Evolutionary conservation across 2,888 invertebrate genomes (phyloP).

Genomic region (Heliconius ethilla): DNA sequence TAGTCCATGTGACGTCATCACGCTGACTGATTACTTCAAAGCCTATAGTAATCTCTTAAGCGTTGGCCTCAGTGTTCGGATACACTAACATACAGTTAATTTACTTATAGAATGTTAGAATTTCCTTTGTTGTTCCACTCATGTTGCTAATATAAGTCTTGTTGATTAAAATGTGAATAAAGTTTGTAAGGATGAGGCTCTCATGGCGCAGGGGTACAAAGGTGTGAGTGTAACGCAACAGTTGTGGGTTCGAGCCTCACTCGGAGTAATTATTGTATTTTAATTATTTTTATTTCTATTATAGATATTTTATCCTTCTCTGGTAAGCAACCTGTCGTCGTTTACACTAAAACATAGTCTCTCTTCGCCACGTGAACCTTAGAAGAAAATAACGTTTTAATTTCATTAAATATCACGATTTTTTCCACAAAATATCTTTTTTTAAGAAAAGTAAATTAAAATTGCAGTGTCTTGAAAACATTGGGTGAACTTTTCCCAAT

Average conservation of each 20-base stretch:
- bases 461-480: constrained; percentile 29
- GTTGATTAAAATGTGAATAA: neutral
- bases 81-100: neutral
- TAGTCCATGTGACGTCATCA: constrained; percentile 41
- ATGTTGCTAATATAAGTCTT: too few species aligned
- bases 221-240: too few species aligned
- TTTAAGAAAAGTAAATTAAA: constrained; percentile 21
- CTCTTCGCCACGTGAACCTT: neutral
- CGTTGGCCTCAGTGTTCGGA: constrained; percentile 38
- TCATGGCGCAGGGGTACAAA: too few species aligned
- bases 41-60: constrained; percentile 44
- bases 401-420: neutral
- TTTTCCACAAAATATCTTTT: neutral
- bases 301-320: too few species aligned
- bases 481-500: constrained; percentile 33
- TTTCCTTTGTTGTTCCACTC: neutral
- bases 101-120: neutral
- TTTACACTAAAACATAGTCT: too few species aligned
- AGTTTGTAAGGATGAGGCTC: neutral
- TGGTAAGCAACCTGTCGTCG: too few species aligned
- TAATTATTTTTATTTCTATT: too few species aligned
- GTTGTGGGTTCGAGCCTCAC: too few species aligned
- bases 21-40: constrained; percentile 44
- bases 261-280: too few species aligned
- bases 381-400: neutral